Conservation (phyloP, 1,140 invertebrate species). For the Liolophura sinensis region DNA sequence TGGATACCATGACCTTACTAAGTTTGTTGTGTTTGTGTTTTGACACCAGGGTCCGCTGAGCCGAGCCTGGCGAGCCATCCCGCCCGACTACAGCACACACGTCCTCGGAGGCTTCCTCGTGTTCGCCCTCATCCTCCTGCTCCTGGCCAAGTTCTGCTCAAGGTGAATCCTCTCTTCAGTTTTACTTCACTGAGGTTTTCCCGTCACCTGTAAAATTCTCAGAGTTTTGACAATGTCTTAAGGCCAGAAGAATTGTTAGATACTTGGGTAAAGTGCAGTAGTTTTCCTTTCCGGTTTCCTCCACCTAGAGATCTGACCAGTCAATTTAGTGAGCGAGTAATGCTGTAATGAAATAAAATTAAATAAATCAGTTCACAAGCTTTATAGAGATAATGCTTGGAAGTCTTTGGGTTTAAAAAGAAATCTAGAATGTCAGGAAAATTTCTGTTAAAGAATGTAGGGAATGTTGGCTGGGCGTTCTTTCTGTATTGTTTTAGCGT, state of each 20-base stretch:
- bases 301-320: no score
- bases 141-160: conserved; percentile 57
- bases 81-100: conserved; percentile 51
- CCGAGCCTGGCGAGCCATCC: conserved; percentile 51
- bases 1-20: background rate
- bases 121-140: conserved; percentile 52
- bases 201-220: background rate
- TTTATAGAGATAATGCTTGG: no score
- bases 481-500: no score
- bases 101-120: conserved; percentile 48
- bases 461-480: no score
- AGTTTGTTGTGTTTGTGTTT: conserved; percentile 10
- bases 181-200: background rate
- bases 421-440: no score
- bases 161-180: conserved; percentile 29
- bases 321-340: no score
- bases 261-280: no score
- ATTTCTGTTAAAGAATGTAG: no score
- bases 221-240: background rate
- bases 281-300: no score
- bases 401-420: no score
- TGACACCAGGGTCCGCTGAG: conserved; percentile 54
- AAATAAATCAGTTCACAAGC: no score
- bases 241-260: background rate
- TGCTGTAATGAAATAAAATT: no score